These are phyloP conservation scores for Tupaia chinensis DNA, from an alignment of 2,113 vertebrate genomes.

Conservation along the genomic window DNA sequence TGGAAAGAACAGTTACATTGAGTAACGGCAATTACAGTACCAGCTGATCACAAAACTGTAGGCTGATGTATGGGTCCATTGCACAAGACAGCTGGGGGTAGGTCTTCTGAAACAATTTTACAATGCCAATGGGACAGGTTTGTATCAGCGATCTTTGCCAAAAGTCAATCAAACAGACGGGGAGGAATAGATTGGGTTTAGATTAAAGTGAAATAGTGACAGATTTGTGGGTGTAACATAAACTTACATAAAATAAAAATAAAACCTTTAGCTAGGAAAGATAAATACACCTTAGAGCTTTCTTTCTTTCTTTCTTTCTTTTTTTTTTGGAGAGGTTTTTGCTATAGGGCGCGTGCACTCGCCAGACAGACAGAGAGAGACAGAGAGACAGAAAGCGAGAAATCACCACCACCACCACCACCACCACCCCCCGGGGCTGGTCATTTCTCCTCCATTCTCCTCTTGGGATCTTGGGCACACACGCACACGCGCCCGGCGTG, in stretches of 20 bases:
- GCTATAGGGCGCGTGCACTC: too few species aligned
- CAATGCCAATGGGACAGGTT: background rate
- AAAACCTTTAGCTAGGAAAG: background rate
- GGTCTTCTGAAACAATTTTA: background rate
- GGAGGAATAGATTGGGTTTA: background rate
- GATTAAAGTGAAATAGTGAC: background rate
- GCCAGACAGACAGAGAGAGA: too few species aligned
- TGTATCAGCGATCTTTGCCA: slow-evolving; percentile 31
- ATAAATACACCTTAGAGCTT: background rate
- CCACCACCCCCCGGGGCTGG: too few species aligned
- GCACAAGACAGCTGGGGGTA: background rate
- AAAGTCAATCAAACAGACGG: background rate
- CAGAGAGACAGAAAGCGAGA: too few species aligned
- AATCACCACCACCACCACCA: too few species aligned
- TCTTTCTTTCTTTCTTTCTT: too few species aligned
- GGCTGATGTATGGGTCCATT: background rate
- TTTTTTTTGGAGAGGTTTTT: too few species aligned
- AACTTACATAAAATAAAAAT: slow-evolving; percentile 21
- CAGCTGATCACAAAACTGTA: background rate
- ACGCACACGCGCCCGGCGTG: too few species aligned
- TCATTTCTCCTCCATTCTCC: too few species aligned
- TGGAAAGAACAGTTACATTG: too few species aligned
- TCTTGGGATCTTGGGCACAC: too few species aligned
- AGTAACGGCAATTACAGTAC: too few species aligned
- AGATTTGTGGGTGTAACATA: background rate